Conservation (phyloP, 2,797 vertebrate genomes). For the Thalassophryne amazonica region DNA sequence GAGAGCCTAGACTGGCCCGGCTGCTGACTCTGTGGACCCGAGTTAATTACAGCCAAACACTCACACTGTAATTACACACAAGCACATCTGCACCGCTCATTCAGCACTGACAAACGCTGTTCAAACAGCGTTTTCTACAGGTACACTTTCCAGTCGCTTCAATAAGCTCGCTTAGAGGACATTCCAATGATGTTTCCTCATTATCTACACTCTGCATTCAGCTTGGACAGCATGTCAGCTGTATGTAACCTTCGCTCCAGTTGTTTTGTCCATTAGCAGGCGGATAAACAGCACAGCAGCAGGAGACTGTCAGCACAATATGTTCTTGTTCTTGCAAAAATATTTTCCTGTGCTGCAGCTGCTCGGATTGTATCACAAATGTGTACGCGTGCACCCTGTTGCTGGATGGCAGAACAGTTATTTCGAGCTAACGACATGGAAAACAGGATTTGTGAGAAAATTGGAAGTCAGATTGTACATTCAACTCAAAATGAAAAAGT, state of each 20-base stretch:
- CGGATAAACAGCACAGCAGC: conserved; percentile 32
- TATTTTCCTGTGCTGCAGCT: conserved; percentile 18
- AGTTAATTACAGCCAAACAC: conserved; percentile 60
- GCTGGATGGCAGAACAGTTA: conserved; percentile 7
- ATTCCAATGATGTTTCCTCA: conserved; percentile 12
- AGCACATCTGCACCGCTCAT: conserved; percentile 40
- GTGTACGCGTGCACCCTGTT: not conserved
- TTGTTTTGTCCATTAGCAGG: conserved; percentile 35
- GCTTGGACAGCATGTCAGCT: conserved; percentile 2
- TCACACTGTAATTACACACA: conserved; percentile 56
- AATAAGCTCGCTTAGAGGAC: conserved; percentile 30
- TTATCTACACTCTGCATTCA: conserved; percentile 19
- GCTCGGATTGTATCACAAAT: conserved; percentile 12
- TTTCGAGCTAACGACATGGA: too few species aligned
- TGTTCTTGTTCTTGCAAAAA: conserved; percentile 14
- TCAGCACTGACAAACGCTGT: conserved; percentile 21
- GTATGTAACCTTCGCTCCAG: conserved; percentile 10
- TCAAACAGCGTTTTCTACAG: conserved; percentile 31
- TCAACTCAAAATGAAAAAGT: too few species aligned
- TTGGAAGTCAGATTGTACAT: too few species aligned
- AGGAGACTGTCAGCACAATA: conserved; percentile 25
- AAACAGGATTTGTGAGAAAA: too few species aligned
- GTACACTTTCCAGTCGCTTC: conserved; percentile 22
- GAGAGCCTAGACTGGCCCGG: conserved; percentile 10
- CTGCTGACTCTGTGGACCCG: conserved; percentile 39